Base-by-base conservation (phyloP, 2,888 invertebrate species). In the Electrophaes corylata region DNA sequence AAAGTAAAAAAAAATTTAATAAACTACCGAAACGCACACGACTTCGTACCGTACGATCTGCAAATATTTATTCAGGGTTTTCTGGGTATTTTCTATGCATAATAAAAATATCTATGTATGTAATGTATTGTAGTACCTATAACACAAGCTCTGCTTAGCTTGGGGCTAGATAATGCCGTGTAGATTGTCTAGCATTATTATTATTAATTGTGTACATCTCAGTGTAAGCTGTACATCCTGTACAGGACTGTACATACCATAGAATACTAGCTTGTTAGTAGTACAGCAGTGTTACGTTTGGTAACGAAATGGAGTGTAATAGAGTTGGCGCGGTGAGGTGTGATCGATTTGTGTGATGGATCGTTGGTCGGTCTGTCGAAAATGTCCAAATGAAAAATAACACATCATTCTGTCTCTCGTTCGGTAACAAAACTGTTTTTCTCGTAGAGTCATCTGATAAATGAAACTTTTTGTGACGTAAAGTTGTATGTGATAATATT, bases 221-320 rank as follows among this genome's bases (percentile, higher is more conserved):
- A 37, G 16, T 8, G 16, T 4, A 5, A 6, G 26, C 6, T n/a
- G n/a, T n/a, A n/a, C n/a, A n/a, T n/a, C n/a, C n/a, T n/a, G n/a
- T n/a, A n/a, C n/a, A n/a, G n/a, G 10, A 29, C 10, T 12, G 16
- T 37, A 6, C 37, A 16, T 6, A 14, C 40, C 18, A 19, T 19
- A 40, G 40, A 19, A n/a, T 40, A 40, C 19, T n/a, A 3, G 19
- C 2, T 37, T 16, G 16, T 35, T 14, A 14, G 12, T 14, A 35
- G 11, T 33, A n/a, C 11, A 2, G n/a, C 35, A 35, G 35, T 66
- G 68, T 73, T 67, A 68, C 64, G 60, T 56, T 57, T 48, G 44
- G 60, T 45, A 46, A 59, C 50, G 52, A 64, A 64, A 65, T 65
- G 50, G 52, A 60, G 62, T 60, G 56, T 57, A 53, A 65, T 40